Evolutionary conservation across 2,113 vertebrate genomes (phyloP).

Genomic region (Scortum barcoo): DNA sequence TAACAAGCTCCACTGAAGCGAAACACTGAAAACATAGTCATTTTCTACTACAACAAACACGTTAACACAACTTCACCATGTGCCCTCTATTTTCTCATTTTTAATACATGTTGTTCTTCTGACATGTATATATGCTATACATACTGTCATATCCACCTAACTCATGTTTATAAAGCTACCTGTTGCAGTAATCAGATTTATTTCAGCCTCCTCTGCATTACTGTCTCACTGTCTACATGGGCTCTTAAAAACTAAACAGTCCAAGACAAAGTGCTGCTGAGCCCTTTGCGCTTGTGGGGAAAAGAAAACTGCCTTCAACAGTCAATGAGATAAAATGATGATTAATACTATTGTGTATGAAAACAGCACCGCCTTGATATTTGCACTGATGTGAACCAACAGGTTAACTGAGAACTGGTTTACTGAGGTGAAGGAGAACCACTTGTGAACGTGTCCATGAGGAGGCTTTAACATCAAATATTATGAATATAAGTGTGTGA

Average conservation of each 20-base stretch:
- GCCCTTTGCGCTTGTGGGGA: not conserved
- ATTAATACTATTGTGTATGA: too few species aligned
- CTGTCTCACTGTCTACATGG: too few species aligned
- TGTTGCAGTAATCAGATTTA: too few species aligned
- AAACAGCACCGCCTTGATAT: not conserved
- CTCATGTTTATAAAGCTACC: too few species aligned
- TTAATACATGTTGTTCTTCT: too few species aligned
- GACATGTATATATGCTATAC: too few species aligned
- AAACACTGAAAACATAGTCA: not conserved
- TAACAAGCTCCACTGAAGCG: too few species aligned
- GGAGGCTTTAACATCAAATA: not conserved
- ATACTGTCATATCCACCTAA: too few species aligned
- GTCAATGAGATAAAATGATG: not conserved
- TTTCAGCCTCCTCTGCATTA: too few species aligned
- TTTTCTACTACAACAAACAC: not conserved
- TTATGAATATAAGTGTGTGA: not conserved
- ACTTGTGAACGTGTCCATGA: not conserved
- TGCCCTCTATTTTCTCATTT: too few species aligned
- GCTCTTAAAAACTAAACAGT: not conserved
- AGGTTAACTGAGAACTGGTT: not conserved
- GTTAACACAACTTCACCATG: not conserved
- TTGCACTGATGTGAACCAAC: not conserved
- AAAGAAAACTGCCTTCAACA: not conserved
- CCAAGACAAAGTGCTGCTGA: not conserved
- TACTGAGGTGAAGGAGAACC: not conserved